Base-by-base conservation (phyloP, 2,797 vertebrate genomes). In the Euphonia xanthogaster region DNA sequence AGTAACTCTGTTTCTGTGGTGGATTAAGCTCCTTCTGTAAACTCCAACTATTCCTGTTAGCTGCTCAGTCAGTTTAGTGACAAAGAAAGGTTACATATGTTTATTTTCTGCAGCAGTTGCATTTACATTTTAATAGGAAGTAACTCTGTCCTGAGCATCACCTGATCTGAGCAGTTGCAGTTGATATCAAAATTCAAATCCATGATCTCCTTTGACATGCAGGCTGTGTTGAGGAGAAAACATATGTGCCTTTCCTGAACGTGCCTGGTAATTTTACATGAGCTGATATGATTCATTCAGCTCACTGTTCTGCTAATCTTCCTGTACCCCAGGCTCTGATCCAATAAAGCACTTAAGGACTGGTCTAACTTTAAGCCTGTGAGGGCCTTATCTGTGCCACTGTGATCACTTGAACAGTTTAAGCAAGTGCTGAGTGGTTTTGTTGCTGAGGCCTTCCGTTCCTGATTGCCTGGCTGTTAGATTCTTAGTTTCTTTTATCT, bases 301-400 rank as follows among this genome's bases (percentile, higher is more conserved):
- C 71, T 74, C 28, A 5, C 72, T 23, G 21, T 85, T 87, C 37
- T 86, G 40, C 45, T 83, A 71, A 85, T 78, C 72, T 83, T 47
- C 6, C 1, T 19, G 45, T 67, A 19, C 35, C 22, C 31, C 9
- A 35, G 85, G 94, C 91, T 50, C 72, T 42, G 75, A 30, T 73
- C 96, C 91, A 94, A 8, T 50, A 74, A 83, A 65, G 78, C 91
- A 91, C 82, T 94, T 96, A 72, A n/a, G 42, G 68, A 60, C 77
- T 54, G 60, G 74, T 35, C 73, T 79, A 51, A 81, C 67, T 58
- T 61, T 6, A 57, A 50, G 20, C 58, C 58, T 61, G 24, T 45
- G 66, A 60, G 60, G 37, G 18, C 68, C 61, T 96, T 94, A 91
- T 93, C 89, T 30, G 40, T 73, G 81, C 70, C 55, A 19, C 37